Evolutionary conservation across 2,113 vertebrate genomes (phyloP).

Genomic region (Malurus elegans): DNA sequence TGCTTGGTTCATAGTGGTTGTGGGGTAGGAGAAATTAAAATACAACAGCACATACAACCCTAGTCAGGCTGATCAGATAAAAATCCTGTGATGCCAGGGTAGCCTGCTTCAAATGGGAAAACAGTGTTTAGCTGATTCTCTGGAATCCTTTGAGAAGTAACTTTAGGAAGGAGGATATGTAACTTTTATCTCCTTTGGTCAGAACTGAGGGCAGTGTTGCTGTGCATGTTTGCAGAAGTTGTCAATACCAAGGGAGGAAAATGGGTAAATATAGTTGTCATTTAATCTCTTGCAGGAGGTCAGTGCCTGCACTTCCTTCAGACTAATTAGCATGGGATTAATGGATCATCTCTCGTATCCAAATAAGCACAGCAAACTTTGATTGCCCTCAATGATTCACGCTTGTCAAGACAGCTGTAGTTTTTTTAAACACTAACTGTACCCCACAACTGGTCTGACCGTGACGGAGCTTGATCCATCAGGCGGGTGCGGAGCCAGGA

Average conservation of each 20-base stretch:
- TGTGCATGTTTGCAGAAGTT: background rate
- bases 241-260: background rate
- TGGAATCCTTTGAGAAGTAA: background rate
- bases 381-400: conserved; percentile 31
- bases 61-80: background rate
- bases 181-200: background rate
- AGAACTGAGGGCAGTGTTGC: background rate
- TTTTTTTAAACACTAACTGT: background rate
- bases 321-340: conserved; percentile 56
- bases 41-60: background rate
- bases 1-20: background rate
- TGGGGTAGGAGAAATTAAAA: background rate
- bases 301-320: conserved; percentile 44
- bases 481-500: fast-evolving
- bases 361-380: conserved; percentile 53
- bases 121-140: background rate
- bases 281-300: conserved; percentile 60
- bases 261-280: conserved; percentile 59
- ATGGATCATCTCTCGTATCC: conserved; percentile 45
- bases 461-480: fast-evolving
- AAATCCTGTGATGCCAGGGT: background rate
- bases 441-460: background rate
- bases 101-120: background rate
- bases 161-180: background rate
- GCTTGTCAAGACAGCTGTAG: background rate